These are phyloP conservation scores for Hedychridium roseum DNA, from an alignment of 2,888 invertebrate genomes.

Conservation along the genomic window DNA sequence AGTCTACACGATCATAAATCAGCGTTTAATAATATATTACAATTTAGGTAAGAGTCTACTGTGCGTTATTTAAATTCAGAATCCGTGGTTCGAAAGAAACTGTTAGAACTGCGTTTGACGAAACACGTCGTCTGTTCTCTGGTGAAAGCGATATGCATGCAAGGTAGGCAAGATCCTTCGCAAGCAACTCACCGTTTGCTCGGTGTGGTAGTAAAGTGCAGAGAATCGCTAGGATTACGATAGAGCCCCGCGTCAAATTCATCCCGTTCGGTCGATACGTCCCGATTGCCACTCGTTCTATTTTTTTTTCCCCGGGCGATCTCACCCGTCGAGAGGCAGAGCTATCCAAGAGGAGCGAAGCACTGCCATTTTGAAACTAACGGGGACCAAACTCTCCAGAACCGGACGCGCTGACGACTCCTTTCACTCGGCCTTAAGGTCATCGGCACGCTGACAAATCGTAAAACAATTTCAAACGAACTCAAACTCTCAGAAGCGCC, in stretches of 20 bases:
- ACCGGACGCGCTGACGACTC: slow-evolving; percentile 28
- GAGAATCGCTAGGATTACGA: slow-evolving; percentile 24
- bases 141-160: slow-evolving; percentile 23
- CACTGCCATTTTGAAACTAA: slow-evolving; percentile 56
- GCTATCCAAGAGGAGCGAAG: slow-evolving; percentile 18
- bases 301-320: neutral
- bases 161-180: neutral
- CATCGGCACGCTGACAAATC: slow-evolving; percentile 22
- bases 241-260: slow-evolving; percentile 22
- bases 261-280: slow-evolving; percentile 22
- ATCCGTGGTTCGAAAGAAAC: too few relatives aligned
- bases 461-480: neutral
- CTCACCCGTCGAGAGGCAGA: neutral
- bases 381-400: slow-evolving; percentile 22
- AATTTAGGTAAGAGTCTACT: too few relatives aligned
- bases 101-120: too few relatives aligned
- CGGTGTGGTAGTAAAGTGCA: slow-evolving; percentile 21
- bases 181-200: slow-evolving; percentile 37
- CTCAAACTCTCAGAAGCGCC: too few relatives aligned
- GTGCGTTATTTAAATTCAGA: too few relatives aligned
- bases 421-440: slow-evolving; percentile 43
- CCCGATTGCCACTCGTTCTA: neutral
- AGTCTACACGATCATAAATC: too few relatives aligned
- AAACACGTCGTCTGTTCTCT: too few relatives aligned
- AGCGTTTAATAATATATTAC: too few relatives aligned